Percentiles rank a stretch among this genome's conserved stretches.
Conservation (phyloP, 1,140 invertebrate species). For the Drosophila ambigua region DNA sequence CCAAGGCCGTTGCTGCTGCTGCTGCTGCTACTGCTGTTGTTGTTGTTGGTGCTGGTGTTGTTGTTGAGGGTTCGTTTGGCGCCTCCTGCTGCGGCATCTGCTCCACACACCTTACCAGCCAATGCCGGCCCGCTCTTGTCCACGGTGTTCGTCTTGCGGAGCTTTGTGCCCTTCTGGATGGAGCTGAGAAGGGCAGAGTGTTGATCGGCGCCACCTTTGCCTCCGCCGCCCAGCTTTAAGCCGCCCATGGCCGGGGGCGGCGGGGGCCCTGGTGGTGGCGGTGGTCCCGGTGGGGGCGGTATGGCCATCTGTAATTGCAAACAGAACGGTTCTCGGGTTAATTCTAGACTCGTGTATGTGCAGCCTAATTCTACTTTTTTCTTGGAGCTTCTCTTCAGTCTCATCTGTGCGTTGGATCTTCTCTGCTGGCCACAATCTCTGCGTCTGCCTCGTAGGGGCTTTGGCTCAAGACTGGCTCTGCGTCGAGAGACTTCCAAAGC, state of each 20-base stretch:
- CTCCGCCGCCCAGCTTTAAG: conserved; percentile 75
- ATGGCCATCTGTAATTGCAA: conserved; percentile 83
- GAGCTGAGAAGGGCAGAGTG: conserved; percentile 90
- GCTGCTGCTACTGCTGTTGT: conserved; percentile 61
- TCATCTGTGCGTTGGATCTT: conserved; percentile 28
- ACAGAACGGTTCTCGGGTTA: neutral
- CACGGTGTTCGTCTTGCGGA: conserved; percentile 94
- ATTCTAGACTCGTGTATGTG: neutral
- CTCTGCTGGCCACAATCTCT: conserved; percentile 7
- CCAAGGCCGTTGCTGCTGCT: conserved; percentile 75
- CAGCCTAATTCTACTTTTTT: conserved; percentile 36
- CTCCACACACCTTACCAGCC: conserved; percentile 84
- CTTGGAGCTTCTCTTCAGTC: conserved; percentile 47
- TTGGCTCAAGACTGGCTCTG: conserved; percentile 46
- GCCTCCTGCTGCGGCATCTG: conserved; percentile 45
- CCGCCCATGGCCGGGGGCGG: conserved; percentile 85
- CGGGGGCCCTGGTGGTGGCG: conserved; percentile 88
- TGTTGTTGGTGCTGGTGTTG: conserved; percentile 54
- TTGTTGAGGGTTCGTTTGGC: conserved; percentile 77
- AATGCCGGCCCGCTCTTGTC: conserved; percentile 94
- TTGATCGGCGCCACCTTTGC: conserved; percentile 85
- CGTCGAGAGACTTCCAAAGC: conserved; percentile 27
- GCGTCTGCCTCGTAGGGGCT: conserved; percentile 43
- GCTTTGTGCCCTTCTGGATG: conserved; percentile 91
- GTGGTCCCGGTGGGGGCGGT: conserved; percentile 86